These are phyloP conservation scores for Porites lutea DNA, from an alignment of 64 coral and sea anemone genomes.

Conservation along the genomic window DNA sequence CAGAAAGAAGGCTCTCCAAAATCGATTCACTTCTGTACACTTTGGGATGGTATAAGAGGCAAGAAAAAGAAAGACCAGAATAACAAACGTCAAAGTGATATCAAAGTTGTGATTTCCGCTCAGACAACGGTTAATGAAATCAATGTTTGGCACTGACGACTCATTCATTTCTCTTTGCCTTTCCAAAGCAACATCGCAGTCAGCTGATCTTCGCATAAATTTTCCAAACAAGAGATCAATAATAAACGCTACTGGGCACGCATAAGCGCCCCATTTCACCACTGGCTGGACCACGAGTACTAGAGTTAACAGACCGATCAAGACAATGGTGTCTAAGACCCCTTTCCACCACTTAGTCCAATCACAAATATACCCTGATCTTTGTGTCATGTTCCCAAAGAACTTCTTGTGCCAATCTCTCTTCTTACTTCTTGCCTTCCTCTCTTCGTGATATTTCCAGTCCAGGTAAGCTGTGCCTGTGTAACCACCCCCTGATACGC, in stretches of 20 bases:
- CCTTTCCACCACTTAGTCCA: constrained; percentile 51
- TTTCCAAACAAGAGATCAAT: constrained; percentile 48
- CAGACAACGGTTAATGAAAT: background rate
- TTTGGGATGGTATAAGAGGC: no score
- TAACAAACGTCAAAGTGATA: background rate
- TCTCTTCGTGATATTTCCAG: background rate
- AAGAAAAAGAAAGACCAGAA: background rate
- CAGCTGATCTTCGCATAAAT: constrained; percentile 41
- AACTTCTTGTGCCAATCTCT: constrained; percentile 61
- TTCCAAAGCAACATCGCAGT: constrained; percentile 23
- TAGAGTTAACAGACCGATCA: background rate
- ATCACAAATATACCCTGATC: constrained; percentile 15
- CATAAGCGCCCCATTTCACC: constrained; percentile 1
- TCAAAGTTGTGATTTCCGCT: background rate
- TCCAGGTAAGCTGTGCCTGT: constrained; percentile 60
- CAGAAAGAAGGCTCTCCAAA: background rate
- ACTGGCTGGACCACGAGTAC: constrained; percentile 42
- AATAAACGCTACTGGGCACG: constrained; percentile 47
- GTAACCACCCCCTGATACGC: constrained; percentile 49
- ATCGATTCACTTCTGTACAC: background rate
- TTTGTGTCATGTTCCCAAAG: constrained; percentile 56
- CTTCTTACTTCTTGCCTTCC: background rate
- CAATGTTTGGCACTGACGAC: background rate
- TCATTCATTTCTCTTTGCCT: background rate
- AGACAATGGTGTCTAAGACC: constrained; percentile 8